These are phyloP conservation scores for Zelostemma sp. DNA, from an alignment of 1,140 invertebrate genomes.

Conservation along the genomic window DNA sequence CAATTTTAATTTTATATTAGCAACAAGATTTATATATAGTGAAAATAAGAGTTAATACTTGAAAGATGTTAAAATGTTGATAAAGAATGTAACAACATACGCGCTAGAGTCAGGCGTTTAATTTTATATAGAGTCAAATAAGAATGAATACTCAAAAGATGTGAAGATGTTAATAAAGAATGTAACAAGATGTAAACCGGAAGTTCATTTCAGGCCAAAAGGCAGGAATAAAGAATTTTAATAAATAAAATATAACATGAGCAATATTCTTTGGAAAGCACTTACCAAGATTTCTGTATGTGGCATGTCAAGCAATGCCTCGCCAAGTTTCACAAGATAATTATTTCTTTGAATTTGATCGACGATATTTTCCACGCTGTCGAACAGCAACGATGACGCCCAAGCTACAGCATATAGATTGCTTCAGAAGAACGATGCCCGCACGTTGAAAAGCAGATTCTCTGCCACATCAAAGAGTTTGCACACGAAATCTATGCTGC, in stretches of 20 bases:
- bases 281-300: conserved; percentile 52
- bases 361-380: conserved; percentile 54
- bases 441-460: conserved; percentile 55
- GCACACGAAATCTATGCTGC: conserved; percentile 62
- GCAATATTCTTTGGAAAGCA: conserved; percentile 51
- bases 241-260: conserved; percentile 7
- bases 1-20: too few relatives aligned
- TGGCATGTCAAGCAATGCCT: conserved; percentile 51
- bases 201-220: too few relatives aligned
- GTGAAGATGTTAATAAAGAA: too few relatives aligned
- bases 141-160: too few relatives aligned
- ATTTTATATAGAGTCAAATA: too few relatives aligned
- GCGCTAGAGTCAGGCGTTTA: too few relatives aligned
- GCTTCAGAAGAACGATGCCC: conserved; percentile 42
- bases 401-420: conserved; percentile 52
- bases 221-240: not conserved
- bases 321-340: conserved; percentile 27
- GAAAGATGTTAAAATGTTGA: too few relatives aligned
- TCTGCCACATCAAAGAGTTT: conserved; percentile 58
- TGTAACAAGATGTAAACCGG: too few relatives aligned
- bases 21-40: too few relatives aligned
- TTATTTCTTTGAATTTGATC: conserved; percentile 53
- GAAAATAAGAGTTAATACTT: too few relatives aligned
- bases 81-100: too few relatives aligned
- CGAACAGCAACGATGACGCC: conserved; percentile 49